Percentiles rank a stretch among this genome's conserved stretches.
phyloP scores from a whole-genome alignment of 2,888 invertebrate genomes.

The Dromius quadrimaculatus region DNA sequence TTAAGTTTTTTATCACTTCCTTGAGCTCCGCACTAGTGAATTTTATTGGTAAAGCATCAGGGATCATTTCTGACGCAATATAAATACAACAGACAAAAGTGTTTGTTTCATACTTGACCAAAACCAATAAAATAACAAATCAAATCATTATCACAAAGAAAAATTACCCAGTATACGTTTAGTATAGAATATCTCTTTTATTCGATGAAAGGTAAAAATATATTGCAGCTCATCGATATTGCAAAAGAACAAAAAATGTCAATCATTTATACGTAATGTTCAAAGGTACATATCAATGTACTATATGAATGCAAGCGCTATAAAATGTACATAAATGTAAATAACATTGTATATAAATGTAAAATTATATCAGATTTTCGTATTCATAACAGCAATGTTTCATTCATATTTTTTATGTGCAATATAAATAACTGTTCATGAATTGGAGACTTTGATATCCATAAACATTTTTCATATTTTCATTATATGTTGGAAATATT shows the following conservation, averaged over 20 bases:
- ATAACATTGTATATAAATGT: slow-evolving; percentile 27
- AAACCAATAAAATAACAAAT: no score
- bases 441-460: slow-evolving; percentile 15
- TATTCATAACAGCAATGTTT: slow-evolving; percentile 5
- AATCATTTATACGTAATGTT: slow-evolving; percentile 34
- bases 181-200: slow-evolving; percentile 18
- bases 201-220: not conserved
- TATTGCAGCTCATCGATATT: not conserved
- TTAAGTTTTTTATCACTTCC: no score
- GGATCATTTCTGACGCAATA: no score
- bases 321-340: slow-evolving; percentile 24
- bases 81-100: no score
- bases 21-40: no score
- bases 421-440: not conserved
- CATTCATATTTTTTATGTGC: not conserved
- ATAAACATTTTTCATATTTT: no score
- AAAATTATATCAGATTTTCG: slow-evolving; percentile 16
- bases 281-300: slow-evolving; percentile 40
- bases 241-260: slow-evolving; percentile 4
- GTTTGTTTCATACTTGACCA: no score
- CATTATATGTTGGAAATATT: no score
- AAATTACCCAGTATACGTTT: slow-evolving; percentile 22
- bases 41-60: no score
- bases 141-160: no score
- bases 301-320: slow-evolving; percentile 1